Base-by-base conservation (phyloP, 1,140 invertebrate genomes). In the Drosophila teissieri region DNA sequence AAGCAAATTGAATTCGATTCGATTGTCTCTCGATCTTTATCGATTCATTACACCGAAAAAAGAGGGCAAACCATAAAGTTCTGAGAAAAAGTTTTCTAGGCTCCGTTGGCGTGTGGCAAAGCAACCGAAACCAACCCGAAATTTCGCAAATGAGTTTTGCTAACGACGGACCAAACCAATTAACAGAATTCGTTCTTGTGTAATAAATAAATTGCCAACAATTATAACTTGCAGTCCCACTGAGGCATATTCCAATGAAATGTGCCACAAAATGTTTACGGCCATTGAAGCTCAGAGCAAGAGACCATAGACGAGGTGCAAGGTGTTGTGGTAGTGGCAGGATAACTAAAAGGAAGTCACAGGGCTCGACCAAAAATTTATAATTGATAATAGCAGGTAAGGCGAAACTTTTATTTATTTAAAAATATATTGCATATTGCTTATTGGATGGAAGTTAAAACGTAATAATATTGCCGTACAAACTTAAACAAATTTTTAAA, bases 171-270 rank as follows among this genome's bases (percentile, higher is more conserved):
- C 31, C 56, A 63, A 70, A 75, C 60, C 75, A 83, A 79, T 79
- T 84, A 83, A 57, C 22, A 55, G 44, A 46, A 55, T 67, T 79
- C 64, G 36, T 49, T 58, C 69, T 52, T 45, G 75, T 84, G 75
- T 44, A 49, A 68, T 63, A 78, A 78, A 63, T 61, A 69, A 74
- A 84, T 70, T 81, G 74, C 17, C 61, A 83, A 83, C 76, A 84
- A 62, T 84, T 84, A 65, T 58, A 40, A 58, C 64, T 77, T 69
- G 54, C 40, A 37, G 51, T 51, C n/a, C 19, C 63, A 69, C 49
- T 44, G 55, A 61, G 55, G 63, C 63, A 61, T 52, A 67, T 73
- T 61, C 54, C 57, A 76, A 76, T 76, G 42, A 63, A 81, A 78
- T 55, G 73, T 56, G 39, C 45, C 52, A 42, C 49, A 56, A 64